A percentile compares a stretch with the other conserved stretches of the same genome.
Evolutionary conservation across 2,797 vertebrate species (phyloP).

Genomic region (Manis pentadactyla): DNA sequence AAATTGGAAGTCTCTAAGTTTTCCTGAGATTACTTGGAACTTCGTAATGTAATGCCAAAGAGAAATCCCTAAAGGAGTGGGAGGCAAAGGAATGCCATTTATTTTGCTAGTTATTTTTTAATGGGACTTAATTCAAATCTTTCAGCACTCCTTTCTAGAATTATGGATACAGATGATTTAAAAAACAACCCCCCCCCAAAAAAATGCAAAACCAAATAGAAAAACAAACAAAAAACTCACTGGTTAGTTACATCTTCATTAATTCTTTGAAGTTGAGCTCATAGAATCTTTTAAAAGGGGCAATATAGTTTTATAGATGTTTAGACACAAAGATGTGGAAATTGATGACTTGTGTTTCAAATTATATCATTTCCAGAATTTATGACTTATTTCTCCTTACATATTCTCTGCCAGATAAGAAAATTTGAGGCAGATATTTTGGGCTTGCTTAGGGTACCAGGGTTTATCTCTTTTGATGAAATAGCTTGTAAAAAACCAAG

Average conservation of each 20-base stretch:
- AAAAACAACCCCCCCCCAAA: not conserved
- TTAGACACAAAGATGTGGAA: slow-evolving; percentile 24
- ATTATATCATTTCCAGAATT: not conserved
- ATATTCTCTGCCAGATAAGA: slow-evolving; percentile 34
- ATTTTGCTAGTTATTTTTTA: slow-evolving; percentile 53
- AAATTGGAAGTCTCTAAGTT: slow-evolving; percentile 61
- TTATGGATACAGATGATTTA: slow-evolving; percentile 14
- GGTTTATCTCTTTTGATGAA: slow-evolving; percentile 6
- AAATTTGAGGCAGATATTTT: slow-evolving; percentile 12
- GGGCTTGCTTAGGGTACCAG: not conserved
- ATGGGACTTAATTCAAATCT: slow-evolving; percentile 29
- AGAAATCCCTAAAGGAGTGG: slow-evolving; percentile 48
- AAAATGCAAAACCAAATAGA: not conserved
- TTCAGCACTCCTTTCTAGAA: slow-evolving; percentile 23
- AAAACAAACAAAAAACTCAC: not conserved
- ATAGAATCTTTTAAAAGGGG: slow-evolving; percentile 17
- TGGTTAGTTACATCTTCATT: not conserved
- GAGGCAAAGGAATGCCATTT: slow-evolving; percentile 44
- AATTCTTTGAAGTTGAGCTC: slow-evolving; percentile 54
- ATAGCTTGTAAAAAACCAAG: slow-evolving; percentile 44
- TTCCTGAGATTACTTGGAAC: slow-evolving; percentile 41
- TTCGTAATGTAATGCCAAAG: slow-evolving; percentile 21
- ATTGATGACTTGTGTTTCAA: slow-evolving; percentile 41
- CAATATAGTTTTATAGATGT: not conserved
- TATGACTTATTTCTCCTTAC: not conserved